Evolutionary conservation across 2,888 invertebrate species (phyloP).

Genomic region (Emmelina monodactyla): DNA sequence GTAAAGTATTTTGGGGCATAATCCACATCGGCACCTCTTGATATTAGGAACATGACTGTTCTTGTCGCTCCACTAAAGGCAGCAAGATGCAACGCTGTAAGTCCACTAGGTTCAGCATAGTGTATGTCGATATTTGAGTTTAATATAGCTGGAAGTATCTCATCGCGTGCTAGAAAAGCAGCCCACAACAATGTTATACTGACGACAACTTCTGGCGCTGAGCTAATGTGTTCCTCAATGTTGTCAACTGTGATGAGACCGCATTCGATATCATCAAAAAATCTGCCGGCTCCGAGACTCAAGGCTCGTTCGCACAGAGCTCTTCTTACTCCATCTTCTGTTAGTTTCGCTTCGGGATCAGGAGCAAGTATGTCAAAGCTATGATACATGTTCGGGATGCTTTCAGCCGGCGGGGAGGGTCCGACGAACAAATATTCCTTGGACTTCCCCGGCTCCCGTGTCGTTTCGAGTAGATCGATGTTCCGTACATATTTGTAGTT

Average conservation of each 20-base stretch:
- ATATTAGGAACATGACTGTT: slow-evolving; percentile 73
- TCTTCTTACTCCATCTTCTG: slow-evolving; percentile 74
- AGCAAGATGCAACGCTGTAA: slow-evolving; percentile 78
- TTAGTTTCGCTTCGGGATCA: slow-evolving; percentile 73
- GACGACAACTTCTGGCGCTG: slow-evolving; percentile 72
- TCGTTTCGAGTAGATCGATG: slow-evolving; percentile 68
- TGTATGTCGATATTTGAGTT: slow-evolving; percentile 74
- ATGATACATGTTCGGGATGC: slow-evolving; percentile 80
- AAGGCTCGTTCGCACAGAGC: slow-evolving; percentile 76
- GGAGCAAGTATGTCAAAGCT: slow-evolving; percentile 75
- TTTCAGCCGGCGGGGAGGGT: slow-evolving; percentile 81
- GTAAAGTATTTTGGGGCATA: slow-evolving; percentile 75
- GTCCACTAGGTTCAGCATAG: slow-evolving; percentile 75
- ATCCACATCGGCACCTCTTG: slow-evolving; percentile 74
- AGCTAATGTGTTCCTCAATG: slow-evolving; percentile 62
- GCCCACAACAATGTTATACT: slow-evolving; percentile 78
- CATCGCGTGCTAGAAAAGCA: slow-evolving; percentile 75
- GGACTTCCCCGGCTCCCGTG: slow-evolving; percentile 55
- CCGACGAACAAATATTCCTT: slow-evolving; percentile 82
- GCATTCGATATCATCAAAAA: slow-evolving; percentile 79
- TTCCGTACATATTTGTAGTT: slow-evolving; percentile 39
- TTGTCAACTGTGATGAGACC: slow-evolving; percentile 70
- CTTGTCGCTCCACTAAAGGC: slow-evolving; percentile 79
- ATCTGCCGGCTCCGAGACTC: slow-evolving; percentile 69
- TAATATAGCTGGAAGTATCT: slow-evolving; percentile 72